Evolutionary conservation across 2,113 vertebrate genomes (phyloP).

Genomic region (Malurus elegans): DNA sequence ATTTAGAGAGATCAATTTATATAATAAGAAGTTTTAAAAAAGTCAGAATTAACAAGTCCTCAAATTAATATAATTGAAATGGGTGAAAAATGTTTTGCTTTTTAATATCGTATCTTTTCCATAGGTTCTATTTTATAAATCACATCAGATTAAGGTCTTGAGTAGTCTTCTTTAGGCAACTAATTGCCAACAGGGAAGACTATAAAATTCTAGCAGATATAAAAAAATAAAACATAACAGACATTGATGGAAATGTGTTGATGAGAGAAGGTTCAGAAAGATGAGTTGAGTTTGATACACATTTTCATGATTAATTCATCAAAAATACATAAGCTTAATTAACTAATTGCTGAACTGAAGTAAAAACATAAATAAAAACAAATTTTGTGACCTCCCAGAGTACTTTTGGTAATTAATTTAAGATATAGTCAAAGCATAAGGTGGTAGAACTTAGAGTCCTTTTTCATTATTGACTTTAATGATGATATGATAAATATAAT

Average conservation of each 20-base stretch:
- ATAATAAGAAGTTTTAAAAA: not conserved
- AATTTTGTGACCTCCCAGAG: not conserved
- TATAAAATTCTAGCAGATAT: not conserved
- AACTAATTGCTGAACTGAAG: not conserved
- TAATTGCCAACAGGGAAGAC: not conserved
- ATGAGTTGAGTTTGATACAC: not conserved
- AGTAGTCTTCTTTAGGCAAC: not conserved
- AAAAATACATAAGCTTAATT: not conserved
- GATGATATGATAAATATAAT: not conserved
- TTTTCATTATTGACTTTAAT: not conserved
- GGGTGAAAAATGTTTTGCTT: not conserved
- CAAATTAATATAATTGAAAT: not conserved
- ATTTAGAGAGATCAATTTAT: not conserved
- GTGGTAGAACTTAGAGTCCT: not conserved
- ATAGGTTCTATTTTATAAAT: not conserved
- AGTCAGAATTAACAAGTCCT: not conserved
- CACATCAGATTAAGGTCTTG: not conserved
- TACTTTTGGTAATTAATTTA: not conserved
- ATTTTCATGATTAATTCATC: not conserved
- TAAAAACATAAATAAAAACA: not conserved
- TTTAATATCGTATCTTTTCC: not conserved
- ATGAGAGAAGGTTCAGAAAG: not conserved
- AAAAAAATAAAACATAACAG: not conserved
- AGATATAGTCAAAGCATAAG: not conserved
- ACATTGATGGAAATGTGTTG: not conserved